Conservation (phyloP, 2,113 vertebrate species). For the Telmatochromis brichardi region DNA sequence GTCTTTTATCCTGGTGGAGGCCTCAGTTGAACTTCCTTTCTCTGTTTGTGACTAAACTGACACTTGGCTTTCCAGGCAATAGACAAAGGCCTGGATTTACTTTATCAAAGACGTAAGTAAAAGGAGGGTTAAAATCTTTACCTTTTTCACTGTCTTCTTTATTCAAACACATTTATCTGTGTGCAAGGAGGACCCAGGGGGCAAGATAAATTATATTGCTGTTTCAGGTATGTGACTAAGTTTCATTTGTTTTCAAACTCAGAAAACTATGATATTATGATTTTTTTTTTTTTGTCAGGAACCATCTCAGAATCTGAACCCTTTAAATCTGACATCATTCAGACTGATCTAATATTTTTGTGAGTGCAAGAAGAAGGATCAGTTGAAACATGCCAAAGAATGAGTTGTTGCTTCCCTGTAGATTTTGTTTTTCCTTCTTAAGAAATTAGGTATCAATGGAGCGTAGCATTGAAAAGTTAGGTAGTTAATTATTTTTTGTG, state of each 20-base stretch:
- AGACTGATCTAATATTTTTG: neutral
- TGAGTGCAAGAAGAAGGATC: neutral
- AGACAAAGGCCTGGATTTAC: neutral
- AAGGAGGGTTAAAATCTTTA: neutral
- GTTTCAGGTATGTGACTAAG: conserved; percentile 25
- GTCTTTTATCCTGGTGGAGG: neutral
- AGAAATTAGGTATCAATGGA: neutral
- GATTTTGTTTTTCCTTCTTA: neutral
- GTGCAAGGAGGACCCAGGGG: neutral
- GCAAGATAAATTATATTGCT: neutral
- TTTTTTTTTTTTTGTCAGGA: neutral
- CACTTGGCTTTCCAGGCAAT: neutral
- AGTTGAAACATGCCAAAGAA: neutral
- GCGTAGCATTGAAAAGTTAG: neutral
- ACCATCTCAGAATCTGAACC: neutral
- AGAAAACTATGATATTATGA: neutral
- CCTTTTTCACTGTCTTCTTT: neutral
- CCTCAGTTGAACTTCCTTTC: neutral
- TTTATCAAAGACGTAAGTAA: neutral
- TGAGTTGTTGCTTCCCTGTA: neutral
- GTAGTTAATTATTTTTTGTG: neutral
- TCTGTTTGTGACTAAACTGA: neutral
- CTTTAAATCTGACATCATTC: neutral
- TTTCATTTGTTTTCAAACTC: neutral
- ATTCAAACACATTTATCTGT: neutral